A percentile compares a stretch with the other conserved stretches of the same genome.
Evolutionary conservation across 2,888 invertebrate genomes (phyloP).

Genomic region (Chymomyza caudatula): DNA sequence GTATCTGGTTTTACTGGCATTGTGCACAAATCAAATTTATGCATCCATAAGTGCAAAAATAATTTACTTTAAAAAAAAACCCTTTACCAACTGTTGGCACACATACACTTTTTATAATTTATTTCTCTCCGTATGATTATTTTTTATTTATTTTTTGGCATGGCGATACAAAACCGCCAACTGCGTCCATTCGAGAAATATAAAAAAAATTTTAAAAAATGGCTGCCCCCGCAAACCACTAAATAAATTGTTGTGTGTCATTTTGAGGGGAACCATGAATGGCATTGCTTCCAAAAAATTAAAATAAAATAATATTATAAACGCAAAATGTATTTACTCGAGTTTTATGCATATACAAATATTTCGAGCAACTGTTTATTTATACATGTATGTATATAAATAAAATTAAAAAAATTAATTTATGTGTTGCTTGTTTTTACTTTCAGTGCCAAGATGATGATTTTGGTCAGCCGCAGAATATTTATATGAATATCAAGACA

Average conservation of each 20-base stretch:
- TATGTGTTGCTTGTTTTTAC: neutral
- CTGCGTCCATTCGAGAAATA: conserved; percentile 35
- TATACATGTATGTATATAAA: neutral
- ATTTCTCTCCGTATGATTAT: neutral
- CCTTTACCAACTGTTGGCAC: no score
- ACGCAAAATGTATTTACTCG: conserved; percentile 41
- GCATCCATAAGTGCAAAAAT: no score
- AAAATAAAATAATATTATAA: neutral
- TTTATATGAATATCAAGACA: conserved; percentile 31
- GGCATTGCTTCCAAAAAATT: neutral
- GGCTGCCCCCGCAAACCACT: conserved; percentile 39
- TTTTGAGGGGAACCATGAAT: conserved; percentile 23
- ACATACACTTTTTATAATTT: neutral
- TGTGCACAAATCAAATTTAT: no score
- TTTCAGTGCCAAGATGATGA: neutral
- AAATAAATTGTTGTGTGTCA: conserved; percentile 52
- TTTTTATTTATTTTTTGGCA: conserved; percentile 23
- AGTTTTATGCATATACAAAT: conserved; percentile 51
- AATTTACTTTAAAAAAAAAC: neutral
- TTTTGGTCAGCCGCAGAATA: conserved; percentile 60
- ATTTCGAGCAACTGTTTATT: conserved; percentile 4
- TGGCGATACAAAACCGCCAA: conserved; percentile 41
- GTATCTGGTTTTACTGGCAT: no score
- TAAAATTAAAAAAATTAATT: neutral
- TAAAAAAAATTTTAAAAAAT: conserved; percentile 2